Conservation (phyloP, 2,888 invertebrate genomes). For the Leistus spinibarbis region DNA sequence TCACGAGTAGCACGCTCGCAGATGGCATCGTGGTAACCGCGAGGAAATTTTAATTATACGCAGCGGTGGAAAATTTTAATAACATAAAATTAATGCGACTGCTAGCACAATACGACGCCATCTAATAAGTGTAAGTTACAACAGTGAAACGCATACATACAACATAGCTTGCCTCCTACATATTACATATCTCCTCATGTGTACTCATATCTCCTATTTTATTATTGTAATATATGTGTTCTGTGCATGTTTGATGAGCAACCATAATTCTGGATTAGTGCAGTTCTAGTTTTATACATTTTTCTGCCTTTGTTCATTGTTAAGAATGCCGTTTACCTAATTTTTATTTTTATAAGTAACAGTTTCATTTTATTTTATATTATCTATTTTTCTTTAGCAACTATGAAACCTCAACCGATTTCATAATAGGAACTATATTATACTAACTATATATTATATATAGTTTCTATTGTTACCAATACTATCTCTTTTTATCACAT, state of each 20-base stretch:
- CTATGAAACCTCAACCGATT: too few species aligned
- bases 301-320: too few species aligned
- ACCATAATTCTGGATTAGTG: not conserved
- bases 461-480: too few species aligned
- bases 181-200: not conserved
- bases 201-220: not conserved
- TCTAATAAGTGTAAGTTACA: not conserved
- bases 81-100: slow-evolving; percentile 24
- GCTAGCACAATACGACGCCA: not conserved
- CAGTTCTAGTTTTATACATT: not conserved
- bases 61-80: slow-evolving; percentile 25
- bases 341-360: too few species aligned
- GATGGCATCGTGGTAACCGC: not conserved
- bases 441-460: too few species aligned
- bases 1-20: not conserved
- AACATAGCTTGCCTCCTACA: not conserved
- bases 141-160: not conserved
- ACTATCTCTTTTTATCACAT: too few species aligned
- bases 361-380: too few species aligned
- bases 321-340: too few species aligned
- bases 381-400: too few species aligned
- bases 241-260: too few species aligned
- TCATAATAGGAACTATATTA: too few species aligned
- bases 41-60: slow-evolving; percentile 27
- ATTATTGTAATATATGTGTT: not conserved